Base-by-base conservation (phyloP, 2,888 invertebrate species). In the Operophtera brumata region DNA sequence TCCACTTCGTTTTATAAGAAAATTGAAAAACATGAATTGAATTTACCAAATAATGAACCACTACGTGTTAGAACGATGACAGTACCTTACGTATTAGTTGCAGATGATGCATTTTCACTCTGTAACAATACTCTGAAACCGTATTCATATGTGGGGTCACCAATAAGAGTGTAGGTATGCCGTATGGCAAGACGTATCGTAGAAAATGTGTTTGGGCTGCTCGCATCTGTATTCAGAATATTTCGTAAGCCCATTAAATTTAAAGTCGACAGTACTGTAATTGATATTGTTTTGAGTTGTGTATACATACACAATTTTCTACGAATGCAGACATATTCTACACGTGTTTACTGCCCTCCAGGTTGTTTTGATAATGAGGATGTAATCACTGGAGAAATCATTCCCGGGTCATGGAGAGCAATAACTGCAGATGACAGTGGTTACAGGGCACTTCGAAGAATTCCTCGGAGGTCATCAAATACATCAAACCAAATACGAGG, bases 301-400 rank as follows among this genome's bases (percentile, higher is more conserved):
- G 54, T 54, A 40, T 54, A 54, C 48, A 54, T 54, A 34, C 48
- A 54, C 48, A 54, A 54, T 45, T 54, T 39, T 54, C 48, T 48
- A 45, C 44, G 48, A 48, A 35, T 48, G 54, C 54, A 54, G 28
- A 48, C 54, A 54, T 48, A 54, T 54, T 54, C 54, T 34, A 28
- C 54, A 28, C 54, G 48, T 54, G 30, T 48, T 54, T 54, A 48
- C 54, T 54, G 54, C 54, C 41, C 44, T 54, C 54, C 45, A 45
- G 54, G 54, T 32, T 54, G 54, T 48, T 54, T 54, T 54, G 54
- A 48, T 54, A 48, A 54, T 48, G 48, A 48, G 48, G 44, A 54
- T 48, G 47, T 47, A 47, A 12, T 30, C 28, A 34, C 41, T 46
- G 45, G 54, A 65, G 63, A 64, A 67, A 66, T 66, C 34, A 49